phyloP scores from a whole-genome alignment of 2,888 invertebrate genomes.

The Leptarthrus brevirostris region DNA sequence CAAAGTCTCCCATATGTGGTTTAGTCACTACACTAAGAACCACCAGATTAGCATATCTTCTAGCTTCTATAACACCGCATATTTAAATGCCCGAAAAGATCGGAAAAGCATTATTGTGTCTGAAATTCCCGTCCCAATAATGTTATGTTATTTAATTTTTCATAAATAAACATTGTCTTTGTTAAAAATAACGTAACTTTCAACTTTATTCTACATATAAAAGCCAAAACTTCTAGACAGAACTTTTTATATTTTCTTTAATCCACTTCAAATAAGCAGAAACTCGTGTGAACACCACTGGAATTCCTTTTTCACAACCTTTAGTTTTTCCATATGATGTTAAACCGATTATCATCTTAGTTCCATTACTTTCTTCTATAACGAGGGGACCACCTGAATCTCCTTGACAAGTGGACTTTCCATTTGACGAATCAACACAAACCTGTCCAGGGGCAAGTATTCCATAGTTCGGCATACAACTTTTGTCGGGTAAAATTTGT shows the following conservation, averaged over 20 bases:
- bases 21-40: no score
- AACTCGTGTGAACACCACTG: constrained; percentile 41
- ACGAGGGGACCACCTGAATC: constrained; percentile 57
- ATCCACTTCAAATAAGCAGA: constrained; percentile 49
- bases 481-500: neutral
- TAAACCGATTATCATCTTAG: constrained; percentile 42
- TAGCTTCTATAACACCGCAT: no score
- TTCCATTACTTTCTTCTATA: constrained; percentile 20
- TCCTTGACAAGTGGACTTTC: constrained; percentile 62
- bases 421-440: constrained; percentile 60
- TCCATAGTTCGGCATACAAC: constrained; percentile 1
- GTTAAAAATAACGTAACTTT: no score
- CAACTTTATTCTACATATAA: no score
- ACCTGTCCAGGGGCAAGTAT: constrained; percentile 57
- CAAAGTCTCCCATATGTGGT: no score
- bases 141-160: no score
- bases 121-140: no score
- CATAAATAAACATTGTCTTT: no score
- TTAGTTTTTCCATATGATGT: constrained; percentile 47
- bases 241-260: neutral
- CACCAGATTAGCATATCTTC: no score
- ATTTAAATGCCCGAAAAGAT: no score
- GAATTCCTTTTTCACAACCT: constrained; percentile 49
- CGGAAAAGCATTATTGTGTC: no score
- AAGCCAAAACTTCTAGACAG: constrained; percentile 13